Evolutionary conservation across 2,888 invertebrate species (phyloP), one percentile per base, ranked within the genome.

Genomic region (Perizoma affinitatum): DNA sequence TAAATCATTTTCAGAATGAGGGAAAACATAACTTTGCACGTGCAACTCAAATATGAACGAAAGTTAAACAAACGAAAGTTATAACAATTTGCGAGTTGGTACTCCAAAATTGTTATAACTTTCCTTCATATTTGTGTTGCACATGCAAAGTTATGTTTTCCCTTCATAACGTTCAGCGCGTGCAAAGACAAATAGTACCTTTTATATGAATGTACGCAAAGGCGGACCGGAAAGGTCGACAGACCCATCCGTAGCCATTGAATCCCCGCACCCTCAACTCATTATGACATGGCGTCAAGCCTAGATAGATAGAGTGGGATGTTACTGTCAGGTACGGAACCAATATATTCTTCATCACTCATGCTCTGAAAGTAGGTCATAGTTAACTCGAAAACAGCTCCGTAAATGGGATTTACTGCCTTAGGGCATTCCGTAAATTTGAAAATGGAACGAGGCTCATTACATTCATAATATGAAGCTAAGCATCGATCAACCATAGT

Each of bases 191-290:
- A 56, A 56, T 40, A 6, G 8, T 38, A 50, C 41, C 11, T 48
- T 54, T 51, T 43, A 53, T 53, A 10, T 42, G 48, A 48, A 42
- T 8, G 46, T 41, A 22, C 46, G 57, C 41, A 47, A 38, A 46
- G 22, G 41, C n/a, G 51, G 47, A 47, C 47, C 33, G 36, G 52
- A 58, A 52, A 52, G 58, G 58, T 43, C 43, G 48, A 10, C 38
- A 45, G 9, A 33, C 36, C n/a, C 36, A 8, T 40, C 38, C 11
- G 11, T 40, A 40, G 40, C 8, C 38, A 49, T 11, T 22, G 8
- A 49, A 22, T 36, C 49, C 40, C 22, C 45, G 11, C 45, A 9
- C 45, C 45, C 38, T 36, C 22, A 53, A 10, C 40, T 6, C 11
- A 11, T 40, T 7, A 11, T 43, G 11, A 43, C 6, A 44, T 7